phyloP scores from a whole-genome alignment of 2,797 vertebrate genomes.

The Mastacembelus armatus region DNA sequence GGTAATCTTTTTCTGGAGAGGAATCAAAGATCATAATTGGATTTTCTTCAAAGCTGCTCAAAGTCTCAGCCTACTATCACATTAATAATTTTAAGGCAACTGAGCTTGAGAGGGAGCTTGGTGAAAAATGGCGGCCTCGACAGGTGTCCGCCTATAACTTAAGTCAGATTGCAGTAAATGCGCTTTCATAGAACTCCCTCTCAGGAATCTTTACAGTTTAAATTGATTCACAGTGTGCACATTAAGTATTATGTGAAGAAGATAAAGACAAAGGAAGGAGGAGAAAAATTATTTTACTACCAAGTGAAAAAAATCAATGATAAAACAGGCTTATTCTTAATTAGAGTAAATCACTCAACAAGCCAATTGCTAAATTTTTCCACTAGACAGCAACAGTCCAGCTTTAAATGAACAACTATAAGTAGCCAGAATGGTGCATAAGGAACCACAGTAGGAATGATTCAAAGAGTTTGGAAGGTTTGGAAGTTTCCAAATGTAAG shows the following conservation, averaged over 20 bases:
- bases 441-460: neutral
- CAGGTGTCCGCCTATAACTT: slow-evolving; percentile 54
- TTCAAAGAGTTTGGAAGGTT: no score
- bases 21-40: slow-evolving; percentile 82
- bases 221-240: slow-evolving; percentile 37
- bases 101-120: slow-evolving; percentile 55
- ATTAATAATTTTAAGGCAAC: slow-evolving; percentile 70
- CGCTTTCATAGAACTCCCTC: slow-evolving; percentile 11
- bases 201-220: slow-evolving; percentile 20
- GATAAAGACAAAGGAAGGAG: slow-evolving; percentile 9
- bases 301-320: slow-evolving; percentile 2
- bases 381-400: neutral
- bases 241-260: slow-evolving; percentile 21
- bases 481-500: no score
- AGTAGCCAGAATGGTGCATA: neutral
- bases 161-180: slow-evolving; percentile 30
- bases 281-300: slow-evolving; percentile 11
- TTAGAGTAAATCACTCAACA: neutral
- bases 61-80: slow-evolving; percentile 69
- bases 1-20: slow-evolving; percentile 80
- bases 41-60: slow-evolving; percentile 79
- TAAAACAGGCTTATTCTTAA: slow-evolving; percentile 15
- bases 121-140: slow-evolving; percentile 52
- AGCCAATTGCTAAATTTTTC: neutral
- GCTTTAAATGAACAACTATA: neutral